A percentile compares a stretch with the other conserved stretches of the same genome.
Evolutionary conservation across 2,797 vertebrate genomes (phyloP).

Genomic region (Melanogrammus aeglefinus): DNA sequence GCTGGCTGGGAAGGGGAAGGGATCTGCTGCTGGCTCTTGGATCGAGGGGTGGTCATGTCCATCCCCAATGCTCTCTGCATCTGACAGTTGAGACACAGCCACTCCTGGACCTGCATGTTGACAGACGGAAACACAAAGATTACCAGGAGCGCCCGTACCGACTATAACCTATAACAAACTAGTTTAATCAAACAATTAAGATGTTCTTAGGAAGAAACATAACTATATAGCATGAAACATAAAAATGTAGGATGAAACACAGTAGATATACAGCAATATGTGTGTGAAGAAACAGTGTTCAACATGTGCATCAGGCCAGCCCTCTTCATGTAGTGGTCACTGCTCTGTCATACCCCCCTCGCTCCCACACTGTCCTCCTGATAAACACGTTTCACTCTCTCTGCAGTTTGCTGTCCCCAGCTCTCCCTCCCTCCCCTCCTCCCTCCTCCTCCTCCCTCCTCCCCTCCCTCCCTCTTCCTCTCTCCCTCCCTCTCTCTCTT

Average conservation of each 20-base stretch:
- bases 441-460: not conserved
- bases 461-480: constrained; percentile 16
- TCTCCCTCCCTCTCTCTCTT: constrained; percentile 6
- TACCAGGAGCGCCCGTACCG: constrained; percentile 3
- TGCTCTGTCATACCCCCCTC: not conserved
- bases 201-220: not conserved
- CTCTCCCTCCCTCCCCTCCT: constrained; percentile 20
- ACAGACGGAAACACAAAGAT: constrained; percentile 24
- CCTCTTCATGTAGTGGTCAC: not conserved
- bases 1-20: constrained; percentile 87
- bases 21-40: constrained; percentile 97
- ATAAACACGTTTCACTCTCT: not conserved
- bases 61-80: constrained; percentile 98
- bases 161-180: constrained; percentile 1
- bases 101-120: constrained; percentile 87
- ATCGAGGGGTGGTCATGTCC: constrained; percentile 97
- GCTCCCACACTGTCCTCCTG: not conserved
- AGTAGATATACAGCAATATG: not conserved
- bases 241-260: not conserved
- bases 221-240: not conserved
- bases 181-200: not conserved
- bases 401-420: not conserved
- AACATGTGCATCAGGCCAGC: not conserved
- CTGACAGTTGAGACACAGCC: constrained; percentile 99
- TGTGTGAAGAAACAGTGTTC: not conserved